Evolutionary conservation across 2,113 vertebrate genomes (phyloP), one percentile per base, ranked within the genome.

Genomic region (Chionis minor): DNA sequence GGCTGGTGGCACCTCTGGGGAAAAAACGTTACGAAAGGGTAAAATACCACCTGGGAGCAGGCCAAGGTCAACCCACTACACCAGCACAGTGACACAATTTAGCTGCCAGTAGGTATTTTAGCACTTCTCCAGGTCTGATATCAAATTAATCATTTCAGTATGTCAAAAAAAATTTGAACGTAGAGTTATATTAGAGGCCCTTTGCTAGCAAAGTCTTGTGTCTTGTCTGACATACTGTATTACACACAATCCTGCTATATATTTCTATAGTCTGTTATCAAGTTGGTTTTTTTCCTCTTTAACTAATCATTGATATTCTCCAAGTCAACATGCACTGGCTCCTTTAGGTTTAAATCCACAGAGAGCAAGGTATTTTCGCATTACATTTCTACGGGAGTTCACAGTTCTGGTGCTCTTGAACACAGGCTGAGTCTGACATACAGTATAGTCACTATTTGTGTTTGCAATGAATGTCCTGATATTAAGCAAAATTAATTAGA

Each of bases 211-310:
- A 62, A 82, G n/a, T 7, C 38, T 42, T 26, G 10, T 56, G 23
- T n/a, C 33, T 59, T 62, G 6, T 35, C 51, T 81, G 35, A 62
- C n/a, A 70, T 7, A 49, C 5, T 12, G 6, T 12, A 47, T 80
- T 9, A 58, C 26, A 54, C 13, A 49, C 23, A 49, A 14, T 38
- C 27, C 59, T 61, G 35, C 33, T 62, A 3, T 20, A 3, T 3
- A 33, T 23, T 55, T 66, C 69, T 26, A 3, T 0, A 45, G 49
- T 6, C 47, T 75, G n/a, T 21, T 27, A 54, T 16, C 24, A 47
- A 67, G 14, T 9, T 4, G 2, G 0, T 0, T 14, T 12, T 54
- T 56, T 56, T 55, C 4, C 42, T 66, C 55, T 81, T 26, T 20
- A 74, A 52, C 12, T 59, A 58, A 52, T 33, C n/a, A 51, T 5